These are phyloP conservation scores for Tamandua tetradactyla DNA, from an alignment of 2,797 vertebrate genomes.

Conservation along the genomic window DNA sequence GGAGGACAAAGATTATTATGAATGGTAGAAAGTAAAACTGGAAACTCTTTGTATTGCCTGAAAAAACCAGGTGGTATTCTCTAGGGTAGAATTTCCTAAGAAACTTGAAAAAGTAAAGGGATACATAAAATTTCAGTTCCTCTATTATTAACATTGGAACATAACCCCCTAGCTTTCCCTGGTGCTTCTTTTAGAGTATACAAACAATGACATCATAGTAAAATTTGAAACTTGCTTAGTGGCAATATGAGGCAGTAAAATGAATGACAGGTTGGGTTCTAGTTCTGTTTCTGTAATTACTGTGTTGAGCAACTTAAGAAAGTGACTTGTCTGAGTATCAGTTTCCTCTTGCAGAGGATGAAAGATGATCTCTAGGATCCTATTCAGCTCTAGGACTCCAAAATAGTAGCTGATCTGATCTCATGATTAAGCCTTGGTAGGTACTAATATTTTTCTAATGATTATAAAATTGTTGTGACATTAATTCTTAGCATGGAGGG, in stretches of 20 bases:
- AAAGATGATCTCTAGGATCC: not conserved
- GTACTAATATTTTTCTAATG: not conserved
- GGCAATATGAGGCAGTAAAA: not conserved
- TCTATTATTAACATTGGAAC: not conserved
- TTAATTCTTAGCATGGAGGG: not conserved
- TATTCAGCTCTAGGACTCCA: not conserved
- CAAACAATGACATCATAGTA: not conserved
- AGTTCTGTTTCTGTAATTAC: not conserved
- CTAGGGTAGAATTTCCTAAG: conserved; percentile 15
- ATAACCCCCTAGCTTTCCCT: not conserved
- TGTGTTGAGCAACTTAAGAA: not conserved
- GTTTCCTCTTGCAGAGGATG: not conserved
- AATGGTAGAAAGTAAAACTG: not conserved
- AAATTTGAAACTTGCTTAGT: not conserved
- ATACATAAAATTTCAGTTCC: not conserved
- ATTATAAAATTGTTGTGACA: not conserved
- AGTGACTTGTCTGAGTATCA: not conserved
- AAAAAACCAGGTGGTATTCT: not conserved
- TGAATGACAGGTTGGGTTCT: not conserved
- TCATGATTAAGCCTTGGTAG: not conserved
- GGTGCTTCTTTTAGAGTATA: not conserved
- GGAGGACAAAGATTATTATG: not conserved
- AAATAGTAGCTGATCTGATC: not conserved
- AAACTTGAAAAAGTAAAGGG: conserved; percentile 42
- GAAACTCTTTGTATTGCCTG: not conserved